Percentiles rank a stretch among this genome's conserved stretches.
These are phyloP conservation scores for Metopolophium dirhodum DNA, from an alignment of 1,140 invertebrate genomes.

Conservation along the genomic window DNA sequence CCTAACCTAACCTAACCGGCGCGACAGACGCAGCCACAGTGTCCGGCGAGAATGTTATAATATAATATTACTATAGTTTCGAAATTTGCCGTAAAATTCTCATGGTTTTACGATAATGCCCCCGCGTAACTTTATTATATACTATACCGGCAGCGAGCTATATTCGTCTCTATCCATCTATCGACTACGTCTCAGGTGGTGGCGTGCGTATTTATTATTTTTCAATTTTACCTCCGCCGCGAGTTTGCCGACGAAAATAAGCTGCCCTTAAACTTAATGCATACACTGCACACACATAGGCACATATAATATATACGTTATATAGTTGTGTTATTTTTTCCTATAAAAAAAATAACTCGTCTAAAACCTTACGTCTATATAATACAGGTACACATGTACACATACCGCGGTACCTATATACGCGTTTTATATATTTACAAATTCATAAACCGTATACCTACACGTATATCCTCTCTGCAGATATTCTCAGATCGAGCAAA, in stretches of 20 bases:
- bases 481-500: slow-evolving; percentile 18
- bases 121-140: too few species aligned
- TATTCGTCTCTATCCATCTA: background rate
- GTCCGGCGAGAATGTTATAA: background rate
- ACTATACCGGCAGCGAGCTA: too few species aligned
- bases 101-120: background rate
- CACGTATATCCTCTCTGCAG: background rate
- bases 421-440: background rate
- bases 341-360: background rate
- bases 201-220: background rate
- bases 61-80: background rate
- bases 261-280: background rate
- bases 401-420: too few species aligned
- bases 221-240: background rate
- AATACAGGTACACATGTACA: background rate
- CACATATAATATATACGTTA: too few species aligned
- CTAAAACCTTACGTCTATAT: background rate
- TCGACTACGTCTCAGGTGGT: background rate
- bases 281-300: background rate
- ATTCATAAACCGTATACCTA: slow-evolving; percentile 20
- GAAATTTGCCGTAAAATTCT: background rate
- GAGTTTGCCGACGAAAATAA: background rate
- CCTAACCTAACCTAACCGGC: too few species aligned
- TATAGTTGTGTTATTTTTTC: background rate
- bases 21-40: background rate